phyloP scores from a whole-genome alignment of 2,888 invertebrate species.

The Drosophila multiciliata region DNA sequence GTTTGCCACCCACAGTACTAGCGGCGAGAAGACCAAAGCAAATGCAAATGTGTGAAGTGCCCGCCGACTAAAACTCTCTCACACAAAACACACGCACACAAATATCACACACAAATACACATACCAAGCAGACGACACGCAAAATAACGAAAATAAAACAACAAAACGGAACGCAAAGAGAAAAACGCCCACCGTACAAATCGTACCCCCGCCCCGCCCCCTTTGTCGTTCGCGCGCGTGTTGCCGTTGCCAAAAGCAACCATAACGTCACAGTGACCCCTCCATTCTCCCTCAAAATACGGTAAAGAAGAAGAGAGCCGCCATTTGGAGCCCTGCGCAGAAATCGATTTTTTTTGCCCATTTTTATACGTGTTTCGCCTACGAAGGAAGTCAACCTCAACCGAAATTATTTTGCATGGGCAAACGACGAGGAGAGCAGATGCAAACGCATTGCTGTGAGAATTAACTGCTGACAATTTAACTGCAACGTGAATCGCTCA shows the following conservation, averaged over 20 bases:
- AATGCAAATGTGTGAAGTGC: constrained; percentile 52
- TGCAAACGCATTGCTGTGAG: constrained; percentile 33
- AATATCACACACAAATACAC: constrained; percentile 22
- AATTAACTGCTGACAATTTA: constrained; percentile 11
- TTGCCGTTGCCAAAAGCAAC: constrained; percentile 58
- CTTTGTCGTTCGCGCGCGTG: constrained; percentile 38
- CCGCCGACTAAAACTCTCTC: constrained; percentile 54
- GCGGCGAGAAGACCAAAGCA: constrained; percentile 40
- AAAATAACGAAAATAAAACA: constrained; percentile 62
- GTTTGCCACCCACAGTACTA: constrained; percentile 65
- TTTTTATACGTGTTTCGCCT: constrained; percentile 69
- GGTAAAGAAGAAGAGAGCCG: constrained; percentile 54
- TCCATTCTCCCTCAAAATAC: constrained; percentile 7
- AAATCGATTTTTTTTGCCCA: constrained; percentile 83
- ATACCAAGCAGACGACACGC: constrained; percentile 33
- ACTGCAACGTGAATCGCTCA: constrained; percentile 48
- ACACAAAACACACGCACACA: constrained; percentile 34
- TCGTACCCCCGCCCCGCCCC: constrained; percentile 34
- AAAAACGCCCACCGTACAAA: constrained; percentile 76
- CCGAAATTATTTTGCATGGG: constrained; percentile 59
- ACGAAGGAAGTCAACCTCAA: constrained; percentile 46
- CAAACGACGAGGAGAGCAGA: constrained; percentile 31
- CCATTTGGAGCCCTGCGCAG: constrained; percentile 80
- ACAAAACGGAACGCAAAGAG: constrained; percentile 63
- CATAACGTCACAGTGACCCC: constrained; percentile 60